Base-by-base conservation (phyloP, 2,113 vertebrate species). In the Limanda limanda region DNA sequence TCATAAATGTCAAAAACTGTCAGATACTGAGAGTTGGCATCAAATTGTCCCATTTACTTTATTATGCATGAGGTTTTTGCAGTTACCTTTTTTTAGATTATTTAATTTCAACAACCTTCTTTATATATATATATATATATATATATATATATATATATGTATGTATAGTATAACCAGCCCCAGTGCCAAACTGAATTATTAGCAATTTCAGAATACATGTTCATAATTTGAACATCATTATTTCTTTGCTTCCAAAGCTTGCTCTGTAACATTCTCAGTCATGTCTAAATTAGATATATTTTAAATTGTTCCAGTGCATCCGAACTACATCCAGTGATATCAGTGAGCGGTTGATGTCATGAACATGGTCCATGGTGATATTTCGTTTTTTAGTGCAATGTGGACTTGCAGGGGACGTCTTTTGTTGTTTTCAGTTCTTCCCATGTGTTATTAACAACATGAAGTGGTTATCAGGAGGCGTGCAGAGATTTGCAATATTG, bases 351-450 rank as follows among this genome's bases (percentile, higher is more conserved):
- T 52, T 8, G 57, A 68, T 58, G 42, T 63, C 42, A 59, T 71
- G 73, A 88, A 73, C 63, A 79, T 79, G 80, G 56, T 81, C 83
- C 54, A 25, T 62, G 68, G 45, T 48, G 24, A 70, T 71, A 70
- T 70, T 68, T 61, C 64, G 17, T 84, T 57, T 74, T 77, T 71
- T 12, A 76, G 81, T 80, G 76, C 81, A 84, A 82, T 82, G 60
- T 56, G 62, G 59, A 84, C 59, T 75, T 76, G 68, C 65, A 64
- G 75, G 40, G 58, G 47, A 31, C 73, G 58, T 72, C 21, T 71
- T 76, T 54, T 75, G 20, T 65, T 59, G n/a, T 64, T 71, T 73
- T 70, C n/a, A 23, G 8, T 58, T 59, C 48, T 59, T 79, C 60
- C 60, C 66, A 72, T 84, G 59, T 78, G 10, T 84, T 48, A 67